These are phyloP conservation scores for Charaxes varanes DNA, from an alignment of 1,140 invertebrate genomes.

Conservation along the genomic window DNA sequence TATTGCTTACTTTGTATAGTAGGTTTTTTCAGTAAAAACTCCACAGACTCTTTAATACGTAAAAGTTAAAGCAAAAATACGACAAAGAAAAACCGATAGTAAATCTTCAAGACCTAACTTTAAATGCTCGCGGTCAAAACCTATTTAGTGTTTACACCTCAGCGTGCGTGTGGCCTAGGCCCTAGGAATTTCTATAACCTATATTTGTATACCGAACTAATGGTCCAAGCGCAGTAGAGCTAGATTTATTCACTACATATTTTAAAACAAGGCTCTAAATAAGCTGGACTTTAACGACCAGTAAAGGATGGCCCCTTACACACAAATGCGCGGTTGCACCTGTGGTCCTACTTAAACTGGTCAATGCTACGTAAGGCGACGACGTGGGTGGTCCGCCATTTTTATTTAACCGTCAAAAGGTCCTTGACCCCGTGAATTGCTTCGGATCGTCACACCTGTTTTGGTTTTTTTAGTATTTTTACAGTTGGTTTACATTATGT, in stretches of 20 bases:
- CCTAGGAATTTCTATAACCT: conserved; percentile 25
- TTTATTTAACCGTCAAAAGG: conserved; percentile 57
- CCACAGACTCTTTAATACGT: too few species aligned
- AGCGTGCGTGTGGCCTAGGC: conserved; percentile 37
- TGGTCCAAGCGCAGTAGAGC: conserved; percentile 16
- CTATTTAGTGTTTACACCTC: conserved; percentile 36
- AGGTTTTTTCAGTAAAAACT: too few species aligned
- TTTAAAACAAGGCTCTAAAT: conserved; percentile 9
- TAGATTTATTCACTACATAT: not conserved
- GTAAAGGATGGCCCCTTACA: conserved; percentile 8
- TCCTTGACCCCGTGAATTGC: conserved; percentile 40
- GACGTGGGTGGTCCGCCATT: conserved; percentile 51
- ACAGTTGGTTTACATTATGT: conserved; percentile 24
- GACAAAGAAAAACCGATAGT: too few species aligned
- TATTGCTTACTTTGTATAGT: not conserved
- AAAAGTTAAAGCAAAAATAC: too few species aligned
- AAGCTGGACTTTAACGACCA: conserved; percentile 5
- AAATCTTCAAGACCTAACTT: too few species aligned
- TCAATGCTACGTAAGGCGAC: conserved; percentile 21
- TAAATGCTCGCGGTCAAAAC: conserved; percentile 26
- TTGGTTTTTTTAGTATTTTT: conserved; percentile 39
- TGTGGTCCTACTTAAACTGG: conserved; percentile 4
- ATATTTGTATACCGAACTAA: too few species aligned
- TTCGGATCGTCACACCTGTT: conserved; percentile 38
- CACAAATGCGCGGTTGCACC: not conserved